Base-by-base conservation (phyloP, 2,888 invertebrate species). In the Halictus quadricinctus region DNA sequence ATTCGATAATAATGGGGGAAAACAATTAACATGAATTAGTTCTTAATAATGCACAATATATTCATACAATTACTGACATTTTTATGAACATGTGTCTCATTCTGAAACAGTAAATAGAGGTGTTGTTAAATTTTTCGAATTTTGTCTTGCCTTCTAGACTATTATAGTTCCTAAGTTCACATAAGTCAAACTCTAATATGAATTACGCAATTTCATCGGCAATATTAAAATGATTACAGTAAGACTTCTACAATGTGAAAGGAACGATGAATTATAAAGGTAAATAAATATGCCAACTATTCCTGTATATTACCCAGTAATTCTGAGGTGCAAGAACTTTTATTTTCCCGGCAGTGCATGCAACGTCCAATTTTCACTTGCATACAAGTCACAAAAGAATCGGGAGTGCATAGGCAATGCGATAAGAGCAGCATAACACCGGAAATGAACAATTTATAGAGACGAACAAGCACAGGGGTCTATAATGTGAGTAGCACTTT, bases 381-480 rank as follows among this genome's bases (percentile, higher is more conserved):
- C 21, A 5, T 10, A 41, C 21, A 41, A 36, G 21, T 66, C 21
- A 18, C 10, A 43, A n/a, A 41, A 18, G 41, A 43, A 69, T 3
- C 8, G 69, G 8, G 36, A 4, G 36, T 69, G 69, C 69, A 69
- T 69, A 41, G 69, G 8, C 21, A 43, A 69, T 21, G 41, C 69
- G 41, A 69, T 69, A 69, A 69, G 10, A 69, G 36, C 69, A 69
- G 21, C 36, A 41, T 69, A 72, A 46, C 48, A 48, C 72, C 72
- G 72, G 72, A 48, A 72, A 25, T 48, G 15, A 15, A 25, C 13
- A 25, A 43, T 25, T 25, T 48, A 72, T 72, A 18, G 15, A 25
- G 46, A 25, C 8, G 10, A 54, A 74, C n/a, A 54, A 21, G 6
- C 5, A 48, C 8, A 36, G 1, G 36, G 7, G 13, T 48, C 41